Conservation (phyloP, 2,113 vertebrate genomes). For the Phyllopteryx taeniolatus region DNA sequence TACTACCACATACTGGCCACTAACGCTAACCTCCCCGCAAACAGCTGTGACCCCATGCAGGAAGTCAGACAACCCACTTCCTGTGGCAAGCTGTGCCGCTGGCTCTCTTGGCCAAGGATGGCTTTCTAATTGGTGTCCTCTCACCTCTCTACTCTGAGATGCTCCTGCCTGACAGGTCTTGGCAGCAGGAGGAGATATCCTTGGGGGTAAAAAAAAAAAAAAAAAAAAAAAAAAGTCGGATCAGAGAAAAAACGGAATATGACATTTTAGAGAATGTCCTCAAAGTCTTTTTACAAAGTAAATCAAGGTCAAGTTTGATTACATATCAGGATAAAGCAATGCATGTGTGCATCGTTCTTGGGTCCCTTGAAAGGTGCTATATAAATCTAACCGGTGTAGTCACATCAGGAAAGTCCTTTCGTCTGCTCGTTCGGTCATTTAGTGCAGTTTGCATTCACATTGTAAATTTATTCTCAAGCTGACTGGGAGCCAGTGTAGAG, state of each 20-base stretch:
- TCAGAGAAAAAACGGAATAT: conserved; percentile 79
- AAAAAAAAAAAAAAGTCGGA: conserved; percentile 59
- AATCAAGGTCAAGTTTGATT: conserved; percentile 59
- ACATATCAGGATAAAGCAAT: conserved; percentile 21
- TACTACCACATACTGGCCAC: conserved; percentile 63
- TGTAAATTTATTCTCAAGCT: too few species aligned
- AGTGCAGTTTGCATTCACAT: too few species aligned
- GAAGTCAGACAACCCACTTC: conserved; percentile 81
- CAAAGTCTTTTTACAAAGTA: conserved; percentile 71
- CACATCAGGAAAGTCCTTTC: too few species aligned
- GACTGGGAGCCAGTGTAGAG: too few species aligned
- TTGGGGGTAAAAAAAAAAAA: conserved; percentile 70
- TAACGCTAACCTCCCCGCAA: conserved; percentile 75
- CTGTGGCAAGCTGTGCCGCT: conserved; percentile 88
- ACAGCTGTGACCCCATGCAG: conserved; percentile 88
- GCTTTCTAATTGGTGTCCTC: conserved; percentile 97
- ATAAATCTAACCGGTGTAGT: too few species aligned
- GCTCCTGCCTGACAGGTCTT: conserved; percentile 88
- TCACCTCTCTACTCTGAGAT: conserved; percentile 86
- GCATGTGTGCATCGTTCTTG: conserved; percentile 38
- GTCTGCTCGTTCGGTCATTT: too few species aligned
- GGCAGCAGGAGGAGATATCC: conserved; percentile 89
- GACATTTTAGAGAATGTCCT: conserved; percentile 70
- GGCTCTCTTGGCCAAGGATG: conserved; percentile 83
- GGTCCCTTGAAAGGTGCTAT: background rate